These are phyloP conservation scores for Linnaemya vulpina DNA, from an alignment of 2,888 invertebrate species.

Conservation along the genomic window DNA sequence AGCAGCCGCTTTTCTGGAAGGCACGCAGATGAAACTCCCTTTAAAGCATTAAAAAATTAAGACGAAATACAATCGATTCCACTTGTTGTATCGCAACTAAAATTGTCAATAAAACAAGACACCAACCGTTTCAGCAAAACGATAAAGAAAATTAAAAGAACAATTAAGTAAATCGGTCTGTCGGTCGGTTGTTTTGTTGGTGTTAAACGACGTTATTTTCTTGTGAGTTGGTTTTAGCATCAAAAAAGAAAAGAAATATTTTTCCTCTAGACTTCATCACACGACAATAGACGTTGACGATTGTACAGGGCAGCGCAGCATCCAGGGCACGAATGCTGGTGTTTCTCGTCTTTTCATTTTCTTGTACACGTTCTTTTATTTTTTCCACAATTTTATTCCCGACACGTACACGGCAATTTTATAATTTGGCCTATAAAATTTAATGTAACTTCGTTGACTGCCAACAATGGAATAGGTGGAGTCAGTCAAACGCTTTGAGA, in stretches of 20 bases:
- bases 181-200: background rate
- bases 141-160: background rate
- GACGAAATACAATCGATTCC: background rate
- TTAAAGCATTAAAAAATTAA: too few species aligned
- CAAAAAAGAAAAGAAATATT: background rate
- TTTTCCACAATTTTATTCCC: conserved; percentile 36
- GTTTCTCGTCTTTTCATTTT: background rate
- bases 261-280: background rate
- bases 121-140: background rate
- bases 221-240: background rate
- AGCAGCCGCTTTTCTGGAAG: too few species aligned
- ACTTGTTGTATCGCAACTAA: conserved; percentile 43
- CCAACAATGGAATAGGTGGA: conserved; percentile 6
- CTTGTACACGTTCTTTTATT: conserved; percentile 41
- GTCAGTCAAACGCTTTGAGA: background rate
- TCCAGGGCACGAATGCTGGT: too few species aligned
- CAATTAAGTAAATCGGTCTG: background rate
- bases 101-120: background rate
- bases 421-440: conserved; percentile 58
- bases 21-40: too few species aligned
- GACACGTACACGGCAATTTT: conserved; percentile 64
- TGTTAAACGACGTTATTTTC: conserved; percentile 1
- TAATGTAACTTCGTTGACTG: conserved; percentile 49
- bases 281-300: background rate
- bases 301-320: background rate